A percentile compares a stretch with the other conserved stretches of the same genome.
These are phyloP conservation scores for Daboia siamensis DNA, from an alignment of 2,113 vertebrate species.

Conservation along the genomic window DNA sequence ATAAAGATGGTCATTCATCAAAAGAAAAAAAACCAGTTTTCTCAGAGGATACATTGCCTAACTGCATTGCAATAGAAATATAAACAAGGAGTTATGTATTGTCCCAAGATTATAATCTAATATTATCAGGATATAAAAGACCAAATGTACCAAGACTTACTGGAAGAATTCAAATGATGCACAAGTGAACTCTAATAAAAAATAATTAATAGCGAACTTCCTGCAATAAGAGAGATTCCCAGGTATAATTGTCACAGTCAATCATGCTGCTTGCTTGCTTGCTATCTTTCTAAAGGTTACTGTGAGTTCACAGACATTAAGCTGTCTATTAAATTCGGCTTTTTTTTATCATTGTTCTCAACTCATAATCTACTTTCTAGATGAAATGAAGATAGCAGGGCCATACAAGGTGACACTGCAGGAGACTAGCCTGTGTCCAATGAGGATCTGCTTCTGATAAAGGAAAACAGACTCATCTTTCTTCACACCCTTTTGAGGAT, in stretches of 20 bases:
- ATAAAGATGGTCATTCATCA: slow-evolving; percentile 69
- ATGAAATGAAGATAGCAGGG: neutral
- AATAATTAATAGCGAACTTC: slow-evolving; percentile 32
- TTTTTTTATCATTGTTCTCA: slow-evolving; percentile 6
- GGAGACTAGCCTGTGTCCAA: neutral
- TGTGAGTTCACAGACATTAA: slow-evolving; percentile 11
- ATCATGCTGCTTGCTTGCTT: slow-evolving; percentile 20
- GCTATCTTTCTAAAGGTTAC: slow-evolving; percentile 19
- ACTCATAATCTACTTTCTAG: neutral
- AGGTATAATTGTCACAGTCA: slow-evolving; percentile 23
- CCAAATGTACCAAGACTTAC: slow-evolving; percentile 17
- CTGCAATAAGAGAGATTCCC: slow-evolving; percentile 5
- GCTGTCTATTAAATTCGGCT: neutral
- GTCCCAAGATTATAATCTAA: slow-evolving; percentile 53
- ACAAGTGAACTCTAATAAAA: slow-evolving; percentile 37
- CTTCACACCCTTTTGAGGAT: neutral
- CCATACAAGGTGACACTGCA: neutral
- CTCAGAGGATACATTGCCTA: slow-evolving; percentile 60
- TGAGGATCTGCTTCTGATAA: neutral
- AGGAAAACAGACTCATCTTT: neutral
- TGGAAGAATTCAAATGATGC: slow-evolving; percentile 33
- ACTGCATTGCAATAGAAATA: slow-evolving; percentile 50
- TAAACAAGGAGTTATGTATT: slow-evolving; percentile 56
- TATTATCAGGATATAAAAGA: slow-evolving; percentile 42
- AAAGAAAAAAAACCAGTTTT: slow-evolving; percentile 48